phyloP scores from a whole-genome alignment of 2,113 vertebrate genomes.

The Balaenoptera acutorostrata region DNA sequence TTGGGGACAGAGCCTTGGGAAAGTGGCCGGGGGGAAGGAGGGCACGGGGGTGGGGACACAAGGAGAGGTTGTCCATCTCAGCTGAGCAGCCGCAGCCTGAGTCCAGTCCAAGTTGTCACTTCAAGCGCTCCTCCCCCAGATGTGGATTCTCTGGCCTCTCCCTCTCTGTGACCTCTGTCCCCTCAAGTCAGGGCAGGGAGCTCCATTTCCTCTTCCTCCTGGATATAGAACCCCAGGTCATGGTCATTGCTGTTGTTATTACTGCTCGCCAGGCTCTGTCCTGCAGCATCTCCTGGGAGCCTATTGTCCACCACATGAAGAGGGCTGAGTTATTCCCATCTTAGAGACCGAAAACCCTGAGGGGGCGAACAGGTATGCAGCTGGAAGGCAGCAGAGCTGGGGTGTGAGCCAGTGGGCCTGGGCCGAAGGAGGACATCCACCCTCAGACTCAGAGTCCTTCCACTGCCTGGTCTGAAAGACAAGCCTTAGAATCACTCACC shows the following conservation, averaged over 20 bases:
- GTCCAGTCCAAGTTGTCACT: neutral
- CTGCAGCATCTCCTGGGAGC: neutral
- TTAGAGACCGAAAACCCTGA: neutral
- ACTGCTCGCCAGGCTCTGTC: neutral
- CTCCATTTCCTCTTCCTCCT: neutral
- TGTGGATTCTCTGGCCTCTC: neutral
- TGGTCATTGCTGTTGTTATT: neutral
- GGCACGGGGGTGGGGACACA: neutral
- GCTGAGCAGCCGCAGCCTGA: neutral
- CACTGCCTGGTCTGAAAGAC: neutral
- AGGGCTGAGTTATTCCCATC: neutral
- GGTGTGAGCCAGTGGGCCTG: neutral
- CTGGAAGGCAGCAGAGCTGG: neutral
- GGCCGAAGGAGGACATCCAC: neutral
- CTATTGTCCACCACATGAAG: neutral
- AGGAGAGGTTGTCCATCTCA: neutral
- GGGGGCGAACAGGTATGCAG: neutral
- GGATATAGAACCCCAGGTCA: neutral
- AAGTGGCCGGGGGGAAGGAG: neutral
- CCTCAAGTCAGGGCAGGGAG: neutral
- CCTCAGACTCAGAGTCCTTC: neutral
- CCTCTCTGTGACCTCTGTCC: neutral
- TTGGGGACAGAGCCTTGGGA: neutral
- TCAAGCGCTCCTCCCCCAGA: neutral
- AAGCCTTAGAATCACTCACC: neutral